phyloP scores from a whole-genome alignment of 2,113 vertebrate genomes.

The Sturnira hondurensis region DNA sequence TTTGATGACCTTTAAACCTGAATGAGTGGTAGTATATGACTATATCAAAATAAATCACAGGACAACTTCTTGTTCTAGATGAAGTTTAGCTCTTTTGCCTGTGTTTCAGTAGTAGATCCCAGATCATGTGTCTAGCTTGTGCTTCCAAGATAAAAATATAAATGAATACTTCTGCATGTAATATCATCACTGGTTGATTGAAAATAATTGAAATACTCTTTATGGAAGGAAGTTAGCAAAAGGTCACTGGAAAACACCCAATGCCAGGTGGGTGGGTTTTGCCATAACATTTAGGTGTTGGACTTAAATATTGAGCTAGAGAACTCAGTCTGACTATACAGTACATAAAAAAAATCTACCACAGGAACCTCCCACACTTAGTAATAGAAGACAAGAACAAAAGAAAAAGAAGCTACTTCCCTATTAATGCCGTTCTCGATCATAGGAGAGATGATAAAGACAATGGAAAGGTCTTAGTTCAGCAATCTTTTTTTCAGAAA shows the following conservation, averaged over 20 bases:
- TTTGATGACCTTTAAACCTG: constrained; percentile 21
- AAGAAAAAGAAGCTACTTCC: background rate
- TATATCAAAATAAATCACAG: constrained; percentile 1
- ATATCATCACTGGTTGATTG: background rate
- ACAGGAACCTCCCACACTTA: background rate
- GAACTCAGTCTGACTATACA: background rate
- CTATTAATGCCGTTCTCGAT: background rate
- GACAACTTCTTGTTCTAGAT: background rate
- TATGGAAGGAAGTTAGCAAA: background rate
- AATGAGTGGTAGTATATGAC: background rate
- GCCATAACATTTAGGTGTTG: background rate
- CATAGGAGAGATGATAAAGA: background rate
- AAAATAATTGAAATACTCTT: background rate
- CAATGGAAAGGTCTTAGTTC: background rate
- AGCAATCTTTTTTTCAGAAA: background rate
- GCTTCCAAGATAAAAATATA: background rate
- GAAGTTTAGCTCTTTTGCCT: background rate
- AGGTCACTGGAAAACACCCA: background rate
- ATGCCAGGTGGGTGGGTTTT: background rate
- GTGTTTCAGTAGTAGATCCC: background rate
- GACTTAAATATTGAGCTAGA: background rate
- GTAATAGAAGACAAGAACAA: background rate
- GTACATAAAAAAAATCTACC: background rate
- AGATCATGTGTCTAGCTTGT: background rate
- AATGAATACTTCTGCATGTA: background rate